Percentiles rank a stretch among this genome's conserved stretches.
Conservation (phyloP, 2,888 invertebrate genomes). For the Doris montereyensis region DNA sequence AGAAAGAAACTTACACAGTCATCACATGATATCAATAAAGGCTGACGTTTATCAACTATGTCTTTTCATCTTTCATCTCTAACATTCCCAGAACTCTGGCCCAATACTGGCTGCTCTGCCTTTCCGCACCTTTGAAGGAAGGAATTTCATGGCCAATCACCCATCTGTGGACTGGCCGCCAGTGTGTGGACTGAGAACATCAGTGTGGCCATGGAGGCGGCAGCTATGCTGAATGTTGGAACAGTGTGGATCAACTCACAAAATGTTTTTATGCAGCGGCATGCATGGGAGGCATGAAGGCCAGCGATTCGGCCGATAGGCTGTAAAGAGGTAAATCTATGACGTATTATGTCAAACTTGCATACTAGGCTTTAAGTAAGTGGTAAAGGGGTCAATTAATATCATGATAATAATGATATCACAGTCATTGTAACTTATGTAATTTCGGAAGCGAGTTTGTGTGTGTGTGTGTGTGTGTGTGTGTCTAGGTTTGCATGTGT, state of each 20-base stretch:
- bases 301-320: constrained; percentile 76
- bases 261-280: constrained; percentile 75
- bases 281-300: constrained; percentile 75
- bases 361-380: no score
- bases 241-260: constrained; percentile 77
- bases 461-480: no score
- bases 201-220: constrained; percentile 76
- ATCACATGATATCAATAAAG: neutral
- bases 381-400: no score
- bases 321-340: constrained; percentile 70
- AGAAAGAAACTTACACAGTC: neutral
- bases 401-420: no score
- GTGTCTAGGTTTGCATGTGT: no score
- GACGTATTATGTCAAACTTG: neutral
- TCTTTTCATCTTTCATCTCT: neutral
- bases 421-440: no score
- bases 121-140: constrained; percentile 77
- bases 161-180: constrained; percentile 75
- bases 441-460: no score
- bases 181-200: constrained; percentile 78
- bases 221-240: constrained; percentile 74
- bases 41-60: no score
- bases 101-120: constrained; percentile 74
- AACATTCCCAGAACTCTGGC: constrained; percentile 69
- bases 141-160: constrained; percentile 76